phyloP scores from a whole-genome alignment of 92 coral and sea anemone species.

The Porites cylindrica region DNA sequence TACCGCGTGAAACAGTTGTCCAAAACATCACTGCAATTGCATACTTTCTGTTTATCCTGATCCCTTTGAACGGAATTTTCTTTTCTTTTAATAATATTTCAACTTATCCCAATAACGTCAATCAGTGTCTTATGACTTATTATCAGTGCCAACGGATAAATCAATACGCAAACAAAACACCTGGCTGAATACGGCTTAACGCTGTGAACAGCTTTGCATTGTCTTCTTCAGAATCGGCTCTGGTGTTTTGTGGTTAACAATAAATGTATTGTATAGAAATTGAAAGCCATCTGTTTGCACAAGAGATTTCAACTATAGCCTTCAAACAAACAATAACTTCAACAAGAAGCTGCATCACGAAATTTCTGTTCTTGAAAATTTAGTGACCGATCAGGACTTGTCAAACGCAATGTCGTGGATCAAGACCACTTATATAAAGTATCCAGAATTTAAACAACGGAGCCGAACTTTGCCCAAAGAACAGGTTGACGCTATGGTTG shows the following conservation, averaged over 20 bases:
- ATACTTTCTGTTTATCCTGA: too few relatives aligned
- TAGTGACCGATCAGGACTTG: background rate
- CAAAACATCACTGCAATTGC: too few relatives aligned
- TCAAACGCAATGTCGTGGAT: conserved; percentile 75
- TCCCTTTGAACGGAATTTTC: too few relatives aligned
- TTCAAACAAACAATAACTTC: background rate
- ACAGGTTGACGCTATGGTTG: conserved; percentile 74
- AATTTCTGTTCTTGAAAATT: background rate
- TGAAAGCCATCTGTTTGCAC: background rate
- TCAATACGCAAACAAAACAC: too few relatives aligned
- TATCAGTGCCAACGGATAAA: too few relatives aligned
- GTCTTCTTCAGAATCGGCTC: too few relatives aligned
- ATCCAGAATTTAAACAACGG: conserved; percentile 54
- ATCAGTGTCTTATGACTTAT: too few relatives aligned
- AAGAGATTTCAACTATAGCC: background rate
- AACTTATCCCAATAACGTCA: too few relatives aligned
- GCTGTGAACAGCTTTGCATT: too few relatives aligned
- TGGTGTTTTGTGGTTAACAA: background rate
- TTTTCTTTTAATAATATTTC: too few relatives aligned
- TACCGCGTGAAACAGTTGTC: too few relatives aligned
- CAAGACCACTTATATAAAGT: conserved; percentile 66
- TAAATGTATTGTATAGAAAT: background rate
- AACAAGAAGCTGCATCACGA: conserved; percentile 1
- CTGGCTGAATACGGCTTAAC: too few relatives aligned
- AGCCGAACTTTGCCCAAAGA: conserved; percentile 55